Evolutionary conservation across 1,140 invertebrate genomes (phyloP).

Genomic region (Colletes gigas): DNA sequence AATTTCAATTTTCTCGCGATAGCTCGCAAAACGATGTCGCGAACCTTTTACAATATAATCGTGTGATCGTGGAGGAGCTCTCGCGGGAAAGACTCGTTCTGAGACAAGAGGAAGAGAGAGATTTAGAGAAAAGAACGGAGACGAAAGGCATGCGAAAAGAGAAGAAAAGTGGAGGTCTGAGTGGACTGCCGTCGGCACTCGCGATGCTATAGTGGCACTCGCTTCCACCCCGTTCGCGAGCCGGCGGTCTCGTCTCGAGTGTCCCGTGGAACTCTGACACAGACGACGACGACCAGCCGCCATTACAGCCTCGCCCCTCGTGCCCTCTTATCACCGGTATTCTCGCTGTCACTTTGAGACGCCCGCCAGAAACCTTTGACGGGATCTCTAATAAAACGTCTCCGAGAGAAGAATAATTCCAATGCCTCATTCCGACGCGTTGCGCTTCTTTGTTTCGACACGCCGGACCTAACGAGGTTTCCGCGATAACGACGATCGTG

Average conservation of each 20-base stretch:
- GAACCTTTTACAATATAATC: constrained; percentile 51
- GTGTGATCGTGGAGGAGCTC: constrained; percentile 39
- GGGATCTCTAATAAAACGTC: constrained; percentile 37
- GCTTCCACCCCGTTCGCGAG: constrained; percentile 42
- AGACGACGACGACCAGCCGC: constrained; percentile 33
- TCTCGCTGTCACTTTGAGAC: constrained; percentile 12
- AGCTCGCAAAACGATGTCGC: constrained; percentile 27
- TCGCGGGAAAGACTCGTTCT: constrained; percentile 15
- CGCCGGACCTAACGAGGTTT: background rate
- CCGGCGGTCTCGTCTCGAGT: constrained; percentile 55
- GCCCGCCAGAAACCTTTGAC: constrained; percentile 13
- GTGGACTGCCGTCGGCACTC: constrained; percentile 61
- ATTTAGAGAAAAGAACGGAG: background rate
- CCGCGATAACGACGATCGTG: background rate
- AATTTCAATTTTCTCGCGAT: constrained; percentile 13
- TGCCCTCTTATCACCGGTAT: constrained; percentile 17
- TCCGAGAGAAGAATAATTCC: background rate
- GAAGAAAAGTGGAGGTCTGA: constrained; percentile 51
- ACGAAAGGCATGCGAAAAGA: constrained; percentile 9
- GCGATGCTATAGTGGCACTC: constrained; percentile 52
- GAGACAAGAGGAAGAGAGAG: constrained; percentile 4
- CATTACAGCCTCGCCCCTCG: constrained; percentile 1
- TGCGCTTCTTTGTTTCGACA: background rate
- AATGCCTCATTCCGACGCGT: no score
- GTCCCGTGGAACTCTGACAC: constrained; percentile 35